Evolutionary conservation across 2,888 invertebrate species (phyloP).

Genomic region (Blastobasis adustella): DNA sequence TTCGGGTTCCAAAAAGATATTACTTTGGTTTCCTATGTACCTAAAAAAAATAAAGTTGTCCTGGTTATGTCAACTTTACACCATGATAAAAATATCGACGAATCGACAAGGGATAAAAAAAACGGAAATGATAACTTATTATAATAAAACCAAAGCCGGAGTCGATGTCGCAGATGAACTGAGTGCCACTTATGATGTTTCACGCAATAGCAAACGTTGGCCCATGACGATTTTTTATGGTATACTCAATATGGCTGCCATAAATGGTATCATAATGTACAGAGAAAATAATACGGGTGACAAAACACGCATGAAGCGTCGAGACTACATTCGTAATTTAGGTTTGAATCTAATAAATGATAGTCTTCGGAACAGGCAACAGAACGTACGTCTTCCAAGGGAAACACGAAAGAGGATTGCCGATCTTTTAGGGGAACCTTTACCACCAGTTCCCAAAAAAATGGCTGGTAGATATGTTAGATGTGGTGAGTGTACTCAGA

Average conservation of each 20-base stretch:
- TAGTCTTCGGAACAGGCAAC: conserved; percentile 17
- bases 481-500: too few relatives aligned
- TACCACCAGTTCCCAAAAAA: conserved; percentile 1
- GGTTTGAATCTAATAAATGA: too few relatives aligned
- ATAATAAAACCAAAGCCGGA: too few relatives aligned
- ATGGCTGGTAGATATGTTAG: conserved; percentile 5
- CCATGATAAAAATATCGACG: conserved; percentile 23
- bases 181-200: too few relatives aligned
- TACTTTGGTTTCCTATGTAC: conserved; percentile 24
- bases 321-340: too few relatives aligned
- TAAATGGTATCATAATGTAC: too few relatives aligned
- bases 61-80: conserved; percentile 25
- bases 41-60: conserved; percentile 26
- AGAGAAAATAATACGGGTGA: too few relatives aligned
- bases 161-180: too few relatives aligned
- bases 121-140: conserved; percentile 24
- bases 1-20: conserved; percentile 16
- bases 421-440: conserved; percentile 4
- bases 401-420: conserved; percentile 3
- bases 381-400: conserved; percentile 3
- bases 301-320: too few relatives aligned
- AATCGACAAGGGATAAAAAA: conserved; percentile 19
- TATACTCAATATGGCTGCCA: too few relatives aligned
- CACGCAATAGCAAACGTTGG: too few relatives aligned
- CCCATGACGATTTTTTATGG: too few relatives aligned